phyloP scores from a whole-genome alignment of 2,797 vertebrate genomes.

The Chiloscyllium punctatum region DNA sequence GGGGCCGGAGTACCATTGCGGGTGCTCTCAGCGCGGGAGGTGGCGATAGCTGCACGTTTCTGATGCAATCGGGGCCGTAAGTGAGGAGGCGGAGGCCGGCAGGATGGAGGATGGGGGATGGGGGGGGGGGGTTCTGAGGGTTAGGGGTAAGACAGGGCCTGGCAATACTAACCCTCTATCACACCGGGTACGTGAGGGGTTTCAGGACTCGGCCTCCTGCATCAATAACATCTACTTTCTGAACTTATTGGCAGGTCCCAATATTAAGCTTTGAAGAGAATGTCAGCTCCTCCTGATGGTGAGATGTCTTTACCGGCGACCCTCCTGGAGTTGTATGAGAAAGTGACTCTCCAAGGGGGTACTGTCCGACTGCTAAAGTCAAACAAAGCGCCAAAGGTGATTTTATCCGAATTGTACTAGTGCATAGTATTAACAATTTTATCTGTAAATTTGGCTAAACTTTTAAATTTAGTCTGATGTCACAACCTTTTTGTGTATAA shows the following conservation, averaged over 20 bases:
- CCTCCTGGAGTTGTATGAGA: constrained; percentile 70
- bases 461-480: neutral
- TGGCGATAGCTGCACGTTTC: neutral
- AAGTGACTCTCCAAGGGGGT: constrained; percentile 71
- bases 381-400: constrained; percentile 75
- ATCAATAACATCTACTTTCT: neutral
- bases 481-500: neutral
- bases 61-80: neutral
- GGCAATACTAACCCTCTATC: no score
- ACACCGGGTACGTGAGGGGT: no score
- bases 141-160: no score
- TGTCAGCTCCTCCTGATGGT: constrained; percentile 61
- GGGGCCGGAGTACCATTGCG: no score
- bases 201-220: neutral
- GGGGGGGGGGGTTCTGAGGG: no score
- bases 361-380: constrained; percentile 73
- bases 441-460: neutral
- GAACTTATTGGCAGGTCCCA: neutral
- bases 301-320: constrained; percentile 48
- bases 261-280: constrained; percentile 47
- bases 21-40: neutral
- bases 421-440: neutral
- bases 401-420: neutral
- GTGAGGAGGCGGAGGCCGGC: neutral
- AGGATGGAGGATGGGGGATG: no score